phyloP scores from a whole-genome alignment of 2,797 vertebrate genomes.

The Hybognathus amarus region DNA sequence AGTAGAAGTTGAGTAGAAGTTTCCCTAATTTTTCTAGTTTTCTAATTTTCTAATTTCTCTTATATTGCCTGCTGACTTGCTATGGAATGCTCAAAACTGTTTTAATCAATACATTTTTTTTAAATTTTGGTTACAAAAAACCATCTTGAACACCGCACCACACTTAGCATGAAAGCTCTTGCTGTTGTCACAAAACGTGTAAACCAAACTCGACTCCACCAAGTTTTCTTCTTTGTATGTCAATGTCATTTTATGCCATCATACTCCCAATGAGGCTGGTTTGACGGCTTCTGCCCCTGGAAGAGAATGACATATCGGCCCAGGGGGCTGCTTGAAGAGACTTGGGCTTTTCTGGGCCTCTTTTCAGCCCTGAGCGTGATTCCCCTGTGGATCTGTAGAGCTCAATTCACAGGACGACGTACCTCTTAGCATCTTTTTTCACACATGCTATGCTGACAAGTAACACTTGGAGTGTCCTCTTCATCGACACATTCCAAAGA shows the following conservation, averaged over 20 bases:
- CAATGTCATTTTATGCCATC: conserved; percentile 15
- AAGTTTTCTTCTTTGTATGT: conserved; percentile 6
- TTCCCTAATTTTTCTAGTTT: neutral
- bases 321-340: conserved; percentile 76
- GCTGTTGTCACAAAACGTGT: neutral
- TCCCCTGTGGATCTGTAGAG: conserved; percentile 58
- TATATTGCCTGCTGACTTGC: neutral
- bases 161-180: neutral
- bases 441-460: conserved; percentile 75
- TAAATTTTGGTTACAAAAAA: neutral
- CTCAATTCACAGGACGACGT: conserved; percentile 56
- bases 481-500: conserved; percentile 80
- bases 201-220: conserved; percentile 5
- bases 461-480: conserved; percentile 77
- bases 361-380: conserved; percentile 79
- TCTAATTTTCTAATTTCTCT: neutral
- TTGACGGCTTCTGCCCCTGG: conserved; percentile 71
- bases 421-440: conserved; percentile 77
- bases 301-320: conserved; percentile 74
- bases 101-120: neutral
- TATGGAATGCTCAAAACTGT: neutral
- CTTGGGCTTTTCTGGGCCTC: conserved; percentile 69
- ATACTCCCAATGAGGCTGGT: conserved; percentile 69
- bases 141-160: neutral
- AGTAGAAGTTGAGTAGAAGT: neutral